phyloP scores from a whole-genome alignment of 1,140 invertebrate genomes.

The Atta cephalotes region DNA sequence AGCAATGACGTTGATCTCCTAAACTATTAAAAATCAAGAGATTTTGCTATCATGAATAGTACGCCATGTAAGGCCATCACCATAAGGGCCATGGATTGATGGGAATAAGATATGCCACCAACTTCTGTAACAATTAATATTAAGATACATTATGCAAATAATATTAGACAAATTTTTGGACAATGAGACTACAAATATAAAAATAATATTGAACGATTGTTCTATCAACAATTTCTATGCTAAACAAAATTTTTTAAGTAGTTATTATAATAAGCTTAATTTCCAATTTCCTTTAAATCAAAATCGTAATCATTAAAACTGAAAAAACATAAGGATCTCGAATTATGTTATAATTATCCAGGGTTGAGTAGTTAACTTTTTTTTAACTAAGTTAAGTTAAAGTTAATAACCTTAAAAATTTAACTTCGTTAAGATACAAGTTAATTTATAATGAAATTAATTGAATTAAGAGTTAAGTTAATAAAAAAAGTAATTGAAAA shows the following conservation, averaged over 20 bases:
- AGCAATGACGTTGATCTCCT: neutral
- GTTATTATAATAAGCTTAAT: neutral
- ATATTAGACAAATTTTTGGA: constrained; percentile 8
- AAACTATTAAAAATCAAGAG: constrained; percentile 67
- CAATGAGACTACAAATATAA: neutral
- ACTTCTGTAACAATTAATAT: constrained; percentile 84
- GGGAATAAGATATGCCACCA: constrained; percentile 92
- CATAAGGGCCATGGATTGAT: constrained; percentile 92
- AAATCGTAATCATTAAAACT: neutral
- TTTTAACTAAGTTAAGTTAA: too few species aligned
- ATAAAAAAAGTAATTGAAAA: too few species aligned
- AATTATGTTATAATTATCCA: too few species aligned
- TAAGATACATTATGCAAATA: neutral
- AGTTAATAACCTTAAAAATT: too few species aligned
- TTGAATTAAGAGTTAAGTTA: too few species aligned
- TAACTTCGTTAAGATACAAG: too few species aligned
- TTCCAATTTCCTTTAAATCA: neutral
- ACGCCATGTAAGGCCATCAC: constrained; percentile 93
- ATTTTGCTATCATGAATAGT: constrained; percentile 87
- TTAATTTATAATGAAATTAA: too few species aligned
- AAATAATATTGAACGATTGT: too few species aligned
- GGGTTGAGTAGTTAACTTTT: too few species aligned
- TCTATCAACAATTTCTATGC: neutral
- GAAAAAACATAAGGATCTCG: neutral
- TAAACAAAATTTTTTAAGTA: neutral